Evolutionary conservation across 1,140 invertebrate species (phyloP).

Genomic region (Procambarus virginalis): DNA sequence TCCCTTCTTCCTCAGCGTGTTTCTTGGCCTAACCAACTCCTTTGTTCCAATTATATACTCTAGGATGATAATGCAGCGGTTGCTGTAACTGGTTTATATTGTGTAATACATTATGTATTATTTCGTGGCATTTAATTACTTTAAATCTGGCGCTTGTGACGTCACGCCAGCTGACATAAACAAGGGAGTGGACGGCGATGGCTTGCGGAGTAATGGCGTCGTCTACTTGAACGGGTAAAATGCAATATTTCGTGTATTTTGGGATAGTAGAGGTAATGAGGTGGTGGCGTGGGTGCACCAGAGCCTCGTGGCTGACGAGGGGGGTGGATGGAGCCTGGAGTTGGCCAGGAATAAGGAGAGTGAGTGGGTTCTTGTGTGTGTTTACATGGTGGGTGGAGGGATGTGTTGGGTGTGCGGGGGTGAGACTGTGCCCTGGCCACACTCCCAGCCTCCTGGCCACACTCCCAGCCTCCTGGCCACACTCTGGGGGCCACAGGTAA

Average conservation of each 20-base stretch:
- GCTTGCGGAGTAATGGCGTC: constrained; percentile 38
- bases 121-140: not conserved
- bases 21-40: too few relatives aligned
- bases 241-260: not conserved
- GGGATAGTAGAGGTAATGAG: not conserved
- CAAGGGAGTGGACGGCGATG: constrained; percentile 40
- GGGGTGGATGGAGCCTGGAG: not conserved
- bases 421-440: too few relatives aligned
- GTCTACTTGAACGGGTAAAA: constrained; percentile 24
- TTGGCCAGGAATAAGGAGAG: not conserved
- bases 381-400: not conserved
- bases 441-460: too few relatives aligned
- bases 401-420: not conserved
- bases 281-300: not conserved
- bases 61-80: too few relatives aligned
- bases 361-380: not conserved
- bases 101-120: too few relatives aligned
- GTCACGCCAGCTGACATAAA: constrained; percentile 51
- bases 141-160: constrained; percentile 45
- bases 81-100: too few relatives aligned
- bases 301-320: not conserved
- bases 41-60: too few relatives aligned
- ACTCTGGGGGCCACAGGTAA: too few relatives aligned
- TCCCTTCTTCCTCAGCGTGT: too few relatives aligned
- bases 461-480: too few relatives aligned